phyloP scores from a whole-genome alignment of 1,140 invertebrate species.

The Drosophila parvula region DNA sequence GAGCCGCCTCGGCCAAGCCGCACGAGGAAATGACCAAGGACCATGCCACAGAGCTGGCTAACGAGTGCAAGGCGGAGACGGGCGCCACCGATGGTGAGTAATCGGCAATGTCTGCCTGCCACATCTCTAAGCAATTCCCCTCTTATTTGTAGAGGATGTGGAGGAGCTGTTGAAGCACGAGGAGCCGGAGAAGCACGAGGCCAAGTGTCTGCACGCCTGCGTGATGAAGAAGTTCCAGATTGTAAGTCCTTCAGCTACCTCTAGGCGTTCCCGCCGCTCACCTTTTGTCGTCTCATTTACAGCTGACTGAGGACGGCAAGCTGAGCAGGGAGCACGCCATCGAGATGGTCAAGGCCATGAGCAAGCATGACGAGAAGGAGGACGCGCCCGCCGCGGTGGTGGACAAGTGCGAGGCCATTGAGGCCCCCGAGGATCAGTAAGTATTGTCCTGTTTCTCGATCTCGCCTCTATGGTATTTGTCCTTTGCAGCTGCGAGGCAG shows the following conservation, averaged over 20 bases:
- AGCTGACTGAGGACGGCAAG: conserved; percentile 73
- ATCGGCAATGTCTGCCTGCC: too few relatives aligned
- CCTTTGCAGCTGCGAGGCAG: conserved; percentile 57
- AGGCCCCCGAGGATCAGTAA: conserved; percentile 72
- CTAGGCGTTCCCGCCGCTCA: neutral
- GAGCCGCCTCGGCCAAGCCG: conserved; percentile 34
- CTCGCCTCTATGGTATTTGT: neutral
- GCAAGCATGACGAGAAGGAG: conserved; percentile 60
- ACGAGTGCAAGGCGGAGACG: conserved; percentile 63
- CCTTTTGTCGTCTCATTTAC: neutral
- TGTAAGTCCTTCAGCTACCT: conserved; percentile 36
- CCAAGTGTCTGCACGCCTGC: conserved; percentile 70
- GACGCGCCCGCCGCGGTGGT: conserved; percentile 50
- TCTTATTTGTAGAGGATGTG: conserved; percentile 56
- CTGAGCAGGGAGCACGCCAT: conserved; percentile 59
- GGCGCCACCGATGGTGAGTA: conserved; percentile 66
- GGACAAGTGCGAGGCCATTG: conserved; percentile 56
- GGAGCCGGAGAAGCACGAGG: conserved; percentile 44
- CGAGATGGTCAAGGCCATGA: conserved; percentile 49
- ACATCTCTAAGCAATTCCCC: neutral
- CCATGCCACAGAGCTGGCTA: conserved; percentile 38
- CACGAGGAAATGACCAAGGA: conserved; percentile 59
- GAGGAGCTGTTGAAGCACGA: conserved; percentile 60
- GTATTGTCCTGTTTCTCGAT: neutral
- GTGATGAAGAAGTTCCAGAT: conserved; percentile 77